Evolutionary conservation across 2,888 invertebrate species (phyloP), one percentile per base, ranked within the genome.

Genomic region (Galerucella nymphaeae): DNA sequence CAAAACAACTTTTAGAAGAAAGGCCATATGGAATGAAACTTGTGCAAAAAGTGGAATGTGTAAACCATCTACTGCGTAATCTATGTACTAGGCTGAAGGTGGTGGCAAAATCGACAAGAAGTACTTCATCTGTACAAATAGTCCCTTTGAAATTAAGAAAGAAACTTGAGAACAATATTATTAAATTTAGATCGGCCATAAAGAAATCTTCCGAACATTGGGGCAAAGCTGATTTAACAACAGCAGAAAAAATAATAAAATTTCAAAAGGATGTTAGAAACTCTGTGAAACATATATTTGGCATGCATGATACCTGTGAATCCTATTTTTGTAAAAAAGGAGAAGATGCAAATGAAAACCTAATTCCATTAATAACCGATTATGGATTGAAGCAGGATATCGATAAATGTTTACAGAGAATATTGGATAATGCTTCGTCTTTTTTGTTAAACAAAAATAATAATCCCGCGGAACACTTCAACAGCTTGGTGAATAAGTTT

Each of bases 391-490:
- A n/a, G 11, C 61, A 61, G n/a, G 61, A 61, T 41, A 61, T 61
- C 9, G 8, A 13, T 30, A n/a, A 14, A 11, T 10, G 2, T n/a
- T 20, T 61, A 13, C 5, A 23, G 10, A 41, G 61, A 61, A 16
- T 61, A 9, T 9, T 61, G 6, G n/a, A 41, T 23, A n/a, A 16
- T 30, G n/a, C 61, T 41, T 41, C 61, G 1, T 61, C 61, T 9
- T 61, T 61, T 16, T 9, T 61, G 16, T 41, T 38, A 16, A 61
- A 61, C 14, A 61, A 61, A 38, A 58, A 79, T 63, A 84, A 78
- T 41, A 83, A 84, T 72, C 45, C 66, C 8, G 82, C 82, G 8
- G 83, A 84, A 76, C 62, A 71, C 20, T 84, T 78, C 64, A 82
- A 83, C 70, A 76, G 75, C 14, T 72, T 82, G 6, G 78, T 83